Evolutionary conservation across 2,113 vertebrate genomes (phyloP).

Genomic region (Hippoglossus stenolepis): DNA sequence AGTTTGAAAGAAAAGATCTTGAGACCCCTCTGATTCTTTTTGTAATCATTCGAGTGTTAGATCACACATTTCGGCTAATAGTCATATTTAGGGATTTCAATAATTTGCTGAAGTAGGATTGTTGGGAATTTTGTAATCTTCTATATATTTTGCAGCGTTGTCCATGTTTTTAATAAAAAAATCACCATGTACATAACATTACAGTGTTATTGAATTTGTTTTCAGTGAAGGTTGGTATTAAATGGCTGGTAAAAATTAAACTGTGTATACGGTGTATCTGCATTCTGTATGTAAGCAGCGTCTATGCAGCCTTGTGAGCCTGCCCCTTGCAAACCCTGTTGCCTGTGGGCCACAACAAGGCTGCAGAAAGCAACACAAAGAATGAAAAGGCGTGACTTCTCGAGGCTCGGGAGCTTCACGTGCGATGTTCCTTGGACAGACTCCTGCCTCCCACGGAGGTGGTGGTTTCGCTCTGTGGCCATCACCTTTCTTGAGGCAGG

Average conservation of each 20-base stretch:
- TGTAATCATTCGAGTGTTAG: no score
- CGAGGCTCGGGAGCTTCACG: conserved; percentile 71
- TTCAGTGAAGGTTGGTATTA: background rate
- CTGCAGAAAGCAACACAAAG: conserved; percentile 77
- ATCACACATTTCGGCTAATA: no score
- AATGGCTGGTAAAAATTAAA: background rate
- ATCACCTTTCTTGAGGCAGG: conserved; percentile 80
- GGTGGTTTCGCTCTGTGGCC: conserved; percentile 47
- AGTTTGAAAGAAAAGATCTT: no score
- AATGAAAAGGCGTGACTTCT: conserved; percentile 82
- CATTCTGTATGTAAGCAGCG: background rate
- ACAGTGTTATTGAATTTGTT: background rate
- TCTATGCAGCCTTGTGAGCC: conserved; percentile 67
- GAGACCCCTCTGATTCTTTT: no score
- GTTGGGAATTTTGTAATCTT: background rate
- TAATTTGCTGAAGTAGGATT: background rate
- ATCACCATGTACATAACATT: background rate
- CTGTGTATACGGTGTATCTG: background rate
- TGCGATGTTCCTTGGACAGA: conserved; percentile 85
- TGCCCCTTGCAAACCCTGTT: conserved; percentile 54
- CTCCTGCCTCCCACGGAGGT: conserved; percentile 81
- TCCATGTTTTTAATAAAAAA: conserved; percentile 37
- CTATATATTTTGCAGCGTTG: background rate
- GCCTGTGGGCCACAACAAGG: conserved; percentile 65
- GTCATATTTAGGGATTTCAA: no score